Percentiles rank a stretch among this genome's conserved stretches.
These are phyloP conservation scores for Plestiodon gilberti DNA, from an alignment of 2,113 vertebrate genomes.

Conservation along the genomic window DNA sequence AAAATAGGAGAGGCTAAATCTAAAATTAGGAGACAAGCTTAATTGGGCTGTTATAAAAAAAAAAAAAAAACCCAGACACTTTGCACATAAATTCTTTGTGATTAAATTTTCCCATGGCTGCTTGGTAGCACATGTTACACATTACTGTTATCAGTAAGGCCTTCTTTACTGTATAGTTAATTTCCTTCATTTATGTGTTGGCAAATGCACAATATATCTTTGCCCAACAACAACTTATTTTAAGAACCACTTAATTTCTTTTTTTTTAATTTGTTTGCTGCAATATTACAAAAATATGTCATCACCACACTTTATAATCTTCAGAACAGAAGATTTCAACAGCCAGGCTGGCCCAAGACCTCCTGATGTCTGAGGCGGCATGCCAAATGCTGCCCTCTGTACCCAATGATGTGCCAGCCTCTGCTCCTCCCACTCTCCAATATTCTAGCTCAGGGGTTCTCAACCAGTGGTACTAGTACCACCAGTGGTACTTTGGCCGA, in stretches of 20 bases:
- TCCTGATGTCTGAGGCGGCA: no score
- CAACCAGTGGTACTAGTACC: no score
- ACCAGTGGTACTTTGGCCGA: no score
- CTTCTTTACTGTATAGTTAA: conserved; percentile 1
- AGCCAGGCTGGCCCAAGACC: background rate
- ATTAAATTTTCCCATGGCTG: conserved; percentile 7
- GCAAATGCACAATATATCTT: background rate
- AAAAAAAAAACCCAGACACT: background rate
- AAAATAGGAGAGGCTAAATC: conserved; percentile 2
- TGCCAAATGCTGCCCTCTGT: no score
- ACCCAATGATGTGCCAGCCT: no score
- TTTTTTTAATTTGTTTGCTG: background rate
- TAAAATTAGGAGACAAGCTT: background rate
- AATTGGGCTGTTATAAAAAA: background rate
- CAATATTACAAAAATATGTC: background rate
- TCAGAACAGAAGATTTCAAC: background rate
- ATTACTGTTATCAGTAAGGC: background rate
- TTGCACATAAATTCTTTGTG: background rate
- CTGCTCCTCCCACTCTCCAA: no score
- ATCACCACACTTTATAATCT: background rate
- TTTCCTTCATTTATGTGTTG: background rate
- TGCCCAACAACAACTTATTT: background rate
- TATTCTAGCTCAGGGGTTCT: no score
- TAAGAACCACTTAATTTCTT: background rate
- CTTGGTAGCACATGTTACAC: conserved; percentile 7